Evolutionary conservation across 2,113 vertebrate species (phyloP), one percentile per base, ranked within the genome.

Genomic region (Gopherus flavomarginatus): DNA sequence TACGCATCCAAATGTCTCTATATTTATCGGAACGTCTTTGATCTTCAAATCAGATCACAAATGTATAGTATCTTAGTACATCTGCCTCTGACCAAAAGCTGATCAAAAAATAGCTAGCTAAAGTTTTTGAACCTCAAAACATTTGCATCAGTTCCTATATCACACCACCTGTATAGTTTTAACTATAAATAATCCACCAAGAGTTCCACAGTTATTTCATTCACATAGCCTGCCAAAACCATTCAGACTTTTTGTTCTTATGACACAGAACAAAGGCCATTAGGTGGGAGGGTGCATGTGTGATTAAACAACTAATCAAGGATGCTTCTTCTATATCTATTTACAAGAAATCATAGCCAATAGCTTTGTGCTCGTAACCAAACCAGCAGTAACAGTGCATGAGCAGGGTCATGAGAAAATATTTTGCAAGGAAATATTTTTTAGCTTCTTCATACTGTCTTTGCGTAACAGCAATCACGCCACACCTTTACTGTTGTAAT

Each of bases 11-110:
- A 8, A 49, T 1, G 72, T 2, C 5, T 22, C 17, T 56, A 69
- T 72, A 72, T 72, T 72, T 72, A 50, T 1, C 35, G 31, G 47
- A 7, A 56, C 22, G 38, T 86, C n/a, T 79, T n/a, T 12, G 14
- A 38, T 11, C 57, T 47, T 83, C 17, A 5, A 13, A n/a, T n/a
- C 35, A 1, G 31, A 29, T 27, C 0, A 0, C 17, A 31, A 19
- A 6, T 14, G 22, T 69, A 42, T 31, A 17, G 35, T 2, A 19
- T 8, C 5, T 0, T 0, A 78, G 26, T 13, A 21, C 6, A 10
- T 77, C n/a, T 14, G 14, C 1, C 17, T 1, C 4, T 35, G n/a
- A 38, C 21, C 80, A 44, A 19, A 92, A 90, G 27, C 44, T 44
- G 44, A 44, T 77, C 27, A 0, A 1, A 53, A 35, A 49, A 22